These are phyloP conservation scores for Lasioglossum pauxillum DNA, from an alignment of 2,888 invertebrate species.

Conservation along the genomic window DNA sequence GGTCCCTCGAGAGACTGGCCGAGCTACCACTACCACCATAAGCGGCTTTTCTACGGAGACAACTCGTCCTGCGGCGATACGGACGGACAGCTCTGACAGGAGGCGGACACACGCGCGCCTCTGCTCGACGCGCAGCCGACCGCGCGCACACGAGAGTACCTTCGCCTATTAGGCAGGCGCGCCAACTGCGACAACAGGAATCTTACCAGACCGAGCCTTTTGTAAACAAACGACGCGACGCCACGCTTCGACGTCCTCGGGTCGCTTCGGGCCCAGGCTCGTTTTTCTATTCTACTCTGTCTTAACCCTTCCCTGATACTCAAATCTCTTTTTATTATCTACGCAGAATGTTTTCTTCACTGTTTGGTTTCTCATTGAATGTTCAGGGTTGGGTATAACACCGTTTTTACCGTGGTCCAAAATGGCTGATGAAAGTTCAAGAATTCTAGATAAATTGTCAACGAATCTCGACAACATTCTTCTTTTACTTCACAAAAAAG, in stretches of 20 bases:
- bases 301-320: background rate
- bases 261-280: background rate
- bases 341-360: too few species aligned
- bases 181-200: constrained; percentile 38
- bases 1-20: constrained; percentile 23
- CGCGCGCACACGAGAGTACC: constrained; percentile 45
- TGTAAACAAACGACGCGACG: constrained; percentile 13
- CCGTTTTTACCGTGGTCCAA: too few species aligned
- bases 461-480: too few species aligned
- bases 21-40: constrained; percentile 53
- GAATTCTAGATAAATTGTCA: too few species aligned
- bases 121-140: constrained; percentile 57
- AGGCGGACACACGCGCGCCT: constrained; percentile 69
- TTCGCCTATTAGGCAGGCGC: constrained; percentile 43
- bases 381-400: too few species aligned
- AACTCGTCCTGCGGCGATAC: constrained; percentile 67
- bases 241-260: background rate
- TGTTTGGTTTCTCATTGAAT: too few species aligned
- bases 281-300: background rate
- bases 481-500: too few species aligned
- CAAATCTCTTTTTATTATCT: background rate
- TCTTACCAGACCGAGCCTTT: constrained; percentile 19
- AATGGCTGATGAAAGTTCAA: too few species aligned
- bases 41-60: constrained; percentile 60
- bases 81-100: constrained; percentile 63